A percentile compares a stretch with the other conserved stretches of the same genome.
Evolutionary conservation across 2,888 invertebrate species (phyloP).

Genomic region (Chelonus formosanus): DNA sequence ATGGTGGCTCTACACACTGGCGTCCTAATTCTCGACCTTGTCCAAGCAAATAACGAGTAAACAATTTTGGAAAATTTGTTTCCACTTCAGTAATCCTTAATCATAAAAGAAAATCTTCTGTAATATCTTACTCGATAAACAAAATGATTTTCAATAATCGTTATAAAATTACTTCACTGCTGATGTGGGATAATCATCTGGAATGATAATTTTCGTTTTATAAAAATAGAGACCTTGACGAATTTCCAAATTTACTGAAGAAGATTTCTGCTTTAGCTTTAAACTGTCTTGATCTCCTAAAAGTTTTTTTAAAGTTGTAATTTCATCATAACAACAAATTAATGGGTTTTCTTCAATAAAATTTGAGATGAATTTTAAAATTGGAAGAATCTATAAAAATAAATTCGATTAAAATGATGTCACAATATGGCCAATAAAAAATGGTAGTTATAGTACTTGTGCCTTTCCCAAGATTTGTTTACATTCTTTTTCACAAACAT

Average conservation of each 20-base stretch:
- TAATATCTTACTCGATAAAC: neutral
- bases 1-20: conserved; percentile 75
- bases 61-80: conserved; percentile 73
- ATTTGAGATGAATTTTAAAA: conserved; percentile 71
- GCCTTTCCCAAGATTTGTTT: conserved; percentile 70
- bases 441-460: conserved; percentile 60
- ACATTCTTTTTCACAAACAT: conserved; percentile 71
- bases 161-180: conserved; percentile 64
- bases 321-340: conserved; percentile 78
- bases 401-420: no score
- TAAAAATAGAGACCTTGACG: conserved; percentile 71
- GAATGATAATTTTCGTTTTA: conserved; percentile 70
- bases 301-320: conserved; percentile 69
- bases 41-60: conserved; percentile 71
- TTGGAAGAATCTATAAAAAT: conserved; percentile 66
- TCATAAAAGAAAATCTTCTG: conserved; percentile 11
- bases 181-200: conserved; percentile 72
- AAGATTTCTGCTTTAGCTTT: conserved; percentile 74
- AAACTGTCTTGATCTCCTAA: conserved; percentile 68
- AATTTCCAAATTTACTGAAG: conserved; percentile 70
- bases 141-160: neutral
- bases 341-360: conserved; percentile 77
- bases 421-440: no score
- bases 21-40: conserved; percentile 76
- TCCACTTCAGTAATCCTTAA: conserved; percentile 69